A percentile compares a stretch with the other conserved stretches of the same genome.
These are phyloP conservation scores for Taxidea taxus DNA, from an alignment of 2,113 vertebrate genomes.

Conservation along the genomic window DNA sequence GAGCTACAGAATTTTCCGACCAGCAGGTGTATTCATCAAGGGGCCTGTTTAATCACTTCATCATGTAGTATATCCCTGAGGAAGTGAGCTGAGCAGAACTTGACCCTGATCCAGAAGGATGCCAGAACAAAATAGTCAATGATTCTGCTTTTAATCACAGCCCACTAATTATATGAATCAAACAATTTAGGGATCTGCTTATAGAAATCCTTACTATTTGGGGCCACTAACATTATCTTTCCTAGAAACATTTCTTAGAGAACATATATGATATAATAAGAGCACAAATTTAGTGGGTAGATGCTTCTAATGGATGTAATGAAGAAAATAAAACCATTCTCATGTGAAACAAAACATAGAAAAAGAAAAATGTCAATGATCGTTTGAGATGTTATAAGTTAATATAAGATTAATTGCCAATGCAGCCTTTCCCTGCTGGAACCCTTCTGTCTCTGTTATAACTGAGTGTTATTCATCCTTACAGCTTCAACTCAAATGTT, in stretches of 20 bases:
- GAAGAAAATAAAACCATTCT: neutral
- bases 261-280: too few species aligned
- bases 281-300: neutral
- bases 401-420: neutral
- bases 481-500: neutral
- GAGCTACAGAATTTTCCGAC: neutral
- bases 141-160: neutral
- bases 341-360: neutral
- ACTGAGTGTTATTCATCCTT: neutral
- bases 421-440: neutral
- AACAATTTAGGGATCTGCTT: neutral
- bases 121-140: neutral
- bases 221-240: neutral
- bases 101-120: neutral
- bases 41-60: neutral
- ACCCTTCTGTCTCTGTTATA: neutral
- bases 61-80: too few species aligned
- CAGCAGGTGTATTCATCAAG: neutral
- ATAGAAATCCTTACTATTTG: neutral
- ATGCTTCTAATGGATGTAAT: neutral
- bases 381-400: neutral
- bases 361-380: neutral
- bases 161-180: neutral
- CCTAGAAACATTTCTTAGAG: neutral
- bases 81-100: neutral